These are phyloP conservation scores for Andinoacara biseriatus DNA, from an alignment of 2,113 vertebrate species.

Conservation along the genomic window DNA sequence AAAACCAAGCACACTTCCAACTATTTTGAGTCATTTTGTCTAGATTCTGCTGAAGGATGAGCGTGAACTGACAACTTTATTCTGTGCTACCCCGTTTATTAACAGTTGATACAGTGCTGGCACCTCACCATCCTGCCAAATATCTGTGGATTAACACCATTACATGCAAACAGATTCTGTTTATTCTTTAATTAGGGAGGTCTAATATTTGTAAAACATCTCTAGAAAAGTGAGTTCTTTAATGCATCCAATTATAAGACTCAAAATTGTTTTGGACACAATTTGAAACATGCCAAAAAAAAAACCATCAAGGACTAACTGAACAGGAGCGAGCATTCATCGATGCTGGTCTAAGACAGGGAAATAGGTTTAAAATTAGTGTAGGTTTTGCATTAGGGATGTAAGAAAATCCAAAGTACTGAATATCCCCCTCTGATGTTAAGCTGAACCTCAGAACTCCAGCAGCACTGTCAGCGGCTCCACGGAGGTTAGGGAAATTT, in stretches of 20 bases:
- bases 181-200: too few species aligned
- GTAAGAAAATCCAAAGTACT: not conserved
- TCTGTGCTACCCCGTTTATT: not conserved
- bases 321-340: not conserved
- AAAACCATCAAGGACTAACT: not conserved
- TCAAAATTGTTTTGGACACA: too few species aligned
- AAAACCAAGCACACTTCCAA: not conserved
- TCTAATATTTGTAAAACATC: not conserved
- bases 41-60: not conserved
- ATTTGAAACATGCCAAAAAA: not conserved
- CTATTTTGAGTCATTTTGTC: not conserved
- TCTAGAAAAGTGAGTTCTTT: too few species aligned
- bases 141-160: not conserved
- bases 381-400: not conserved
- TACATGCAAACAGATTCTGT: not conserved
- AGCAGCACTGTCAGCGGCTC: conserved; percentile 88
- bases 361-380: not conserved
- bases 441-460: conserved; percentile 80
- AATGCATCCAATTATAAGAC: too few species aligned
- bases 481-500: conserved; percentile 83
- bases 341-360: not conserved
- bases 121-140: not conserved
- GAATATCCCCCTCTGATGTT: not conserved
- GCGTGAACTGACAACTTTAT: not conserved
- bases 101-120: not conserved